Percentiles rank a stretch among this genome's conserved stretches.
phyloP scores from a whole-genome alignment of 2,888 invertebrate genomes.

The Scaeva pyrastri region DNA sequence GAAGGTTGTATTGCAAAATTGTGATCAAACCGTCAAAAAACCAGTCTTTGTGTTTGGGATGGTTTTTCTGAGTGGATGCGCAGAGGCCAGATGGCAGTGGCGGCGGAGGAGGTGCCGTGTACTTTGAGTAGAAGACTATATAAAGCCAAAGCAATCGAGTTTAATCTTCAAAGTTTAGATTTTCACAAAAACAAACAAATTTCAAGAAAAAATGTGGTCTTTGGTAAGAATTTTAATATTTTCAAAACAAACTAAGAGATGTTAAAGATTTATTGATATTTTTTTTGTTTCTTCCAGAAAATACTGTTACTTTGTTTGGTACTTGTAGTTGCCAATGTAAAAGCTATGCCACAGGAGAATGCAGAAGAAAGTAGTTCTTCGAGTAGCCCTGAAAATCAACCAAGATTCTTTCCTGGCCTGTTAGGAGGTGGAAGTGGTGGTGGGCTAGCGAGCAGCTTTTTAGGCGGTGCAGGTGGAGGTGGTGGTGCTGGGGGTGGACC shows the following conservation, averaged over 20 bases:
- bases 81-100: too few species aligned
- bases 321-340: not conserved
- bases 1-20: constrained; percentile 8
- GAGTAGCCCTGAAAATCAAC: not conserved
- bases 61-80: constrained; percentile 17
- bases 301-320: constrained; percentile 3
- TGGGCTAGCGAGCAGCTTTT: constrained; percentile 20
- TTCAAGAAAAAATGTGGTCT: constrained; percentile 20
- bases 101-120: too few species aligned
- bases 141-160: constrained; percentile 41
- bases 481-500: constrained; percentile 30
- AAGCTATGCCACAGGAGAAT: constrained; percentile 14
- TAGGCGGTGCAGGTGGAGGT: constrained; percentile 37
- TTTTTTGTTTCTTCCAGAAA: constrained; percentile 35
- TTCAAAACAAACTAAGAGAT: not conserved
- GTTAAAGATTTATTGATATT: not conserved
- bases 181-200: constrained; percentile 7
- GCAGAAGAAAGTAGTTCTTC: not conserved
- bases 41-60: constrained; percentile 19
- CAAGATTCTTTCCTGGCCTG: constrained; percentile 33
- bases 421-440: constrained; percentile 36
- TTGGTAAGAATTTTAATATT: constrained; percentile 23
- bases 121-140: constrained; percentile 24
- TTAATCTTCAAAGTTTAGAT: constrained; percentile 16
- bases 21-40: constrained; percentile 30